A percentile compares a stretch with the other conserved stretches of the same genome.
These are phyloP conservation scores for Valencia hispanica DNA, from an alignment of 2,797 vertebrate genomes.

Conservation along the genomic window DNA sequence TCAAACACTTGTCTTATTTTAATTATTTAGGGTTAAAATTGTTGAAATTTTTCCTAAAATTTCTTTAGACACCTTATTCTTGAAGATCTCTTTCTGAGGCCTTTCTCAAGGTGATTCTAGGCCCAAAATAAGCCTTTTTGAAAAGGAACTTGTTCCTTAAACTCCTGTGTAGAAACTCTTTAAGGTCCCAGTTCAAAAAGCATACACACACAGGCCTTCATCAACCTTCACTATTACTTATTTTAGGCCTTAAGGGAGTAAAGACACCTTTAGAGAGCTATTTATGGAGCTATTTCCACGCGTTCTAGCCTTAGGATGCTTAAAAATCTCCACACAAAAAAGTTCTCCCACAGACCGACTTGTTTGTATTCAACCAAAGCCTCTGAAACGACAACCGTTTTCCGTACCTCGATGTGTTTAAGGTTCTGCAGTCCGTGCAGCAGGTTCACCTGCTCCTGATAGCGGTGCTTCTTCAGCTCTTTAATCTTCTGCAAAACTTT, in stretches of 20 bases:
- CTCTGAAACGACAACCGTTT: too few species aligned
- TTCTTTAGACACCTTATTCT: neutral
- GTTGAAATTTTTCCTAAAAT: neutral
- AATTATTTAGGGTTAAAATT: neutral
- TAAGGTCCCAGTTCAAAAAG: neutral
- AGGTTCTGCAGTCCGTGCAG: slow-evolving; percentile 34
- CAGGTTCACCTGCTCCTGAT: slow-evolving; percentile 31
- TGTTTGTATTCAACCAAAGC: neutral
- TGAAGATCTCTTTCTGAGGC: neutral
- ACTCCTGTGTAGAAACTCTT: too few species aligned
- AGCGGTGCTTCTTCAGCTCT: slow-evolving; percentile 5
- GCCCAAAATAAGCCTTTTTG: neutral
- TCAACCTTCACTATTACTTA: neutral
- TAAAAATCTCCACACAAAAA: neutral
- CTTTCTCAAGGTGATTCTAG: neutral
- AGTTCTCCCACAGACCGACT: neutral
- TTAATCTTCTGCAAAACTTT: slow-evolving; percentile 42
- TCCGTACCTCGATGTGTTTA: slow-evolving; percentile 53
- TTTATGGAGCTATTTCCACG: too few species aligned
- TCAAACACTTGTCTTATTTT: neutral
- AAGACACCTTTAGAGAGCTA: neutral
- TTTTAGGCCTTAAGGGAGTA: neutral
- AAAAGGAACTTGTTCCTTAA: too few species aligned
- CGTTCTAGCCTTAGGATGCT: too few species aligned
- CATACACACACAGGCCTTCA: neutral